Evolutionary conservation across 2,113 vertebrate species (phyloP).

Genomic region (Apaloderma vittatum): DNA sequence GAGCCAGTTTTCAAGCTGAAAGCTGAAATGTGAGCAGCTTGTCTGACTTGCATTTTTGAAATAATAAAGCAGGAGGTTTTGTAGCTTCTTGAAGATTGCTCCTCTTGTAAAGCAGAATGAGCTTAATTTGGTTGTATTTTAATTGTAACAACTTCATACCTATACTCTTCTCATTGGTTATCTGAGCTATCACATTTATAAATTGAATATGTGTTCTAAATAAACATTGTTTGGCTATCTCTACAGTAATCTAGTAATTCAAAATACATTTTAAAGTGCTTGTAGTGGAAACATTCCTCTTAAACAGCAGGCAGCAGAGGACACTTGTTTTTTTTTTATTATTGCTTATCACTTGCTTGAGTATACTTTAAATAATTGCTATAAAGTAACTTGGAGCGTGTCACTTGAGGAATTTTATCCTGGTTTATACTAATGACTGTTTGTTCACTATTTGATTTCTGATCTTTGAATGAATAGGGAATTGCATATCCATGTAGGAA

Average conservation of each 20-base stretch:
- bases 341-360: neutral
- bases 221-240: conserved; percentile 6
- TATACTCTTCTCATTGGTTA: neutral
- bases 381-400: neutral
- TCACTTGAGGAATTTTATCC: neutral
- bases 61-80: neutral
- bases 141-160: neutral
- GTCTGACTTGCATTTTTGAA: conserved; percentile 64
- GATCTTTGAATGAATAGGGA: neutral
- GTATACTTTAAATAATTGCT: neutral
- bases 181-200: neutral
- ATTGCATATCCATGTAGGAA: neutral
- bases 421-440: neutral
- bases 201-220: neutral
- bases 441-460: neutral
- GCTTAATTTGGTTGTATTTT: neutral
- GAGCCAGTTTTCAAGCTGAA: conserved; percentile 21
- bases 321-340: neutral
- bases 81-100: conserved; percentile 25
- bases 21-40: conserved; percentile 62
- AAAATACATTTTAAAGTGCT: neutral
- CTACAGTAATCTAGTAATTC: conserved; percentile 13
- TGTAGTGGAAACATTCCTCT: neutral
- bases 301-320: neutral
- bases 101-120: neutral